phyloP scores from a whole-genome alignment of 2,888 invertebrate genomes.

The Temnothorax unifasciatus region DNA sequence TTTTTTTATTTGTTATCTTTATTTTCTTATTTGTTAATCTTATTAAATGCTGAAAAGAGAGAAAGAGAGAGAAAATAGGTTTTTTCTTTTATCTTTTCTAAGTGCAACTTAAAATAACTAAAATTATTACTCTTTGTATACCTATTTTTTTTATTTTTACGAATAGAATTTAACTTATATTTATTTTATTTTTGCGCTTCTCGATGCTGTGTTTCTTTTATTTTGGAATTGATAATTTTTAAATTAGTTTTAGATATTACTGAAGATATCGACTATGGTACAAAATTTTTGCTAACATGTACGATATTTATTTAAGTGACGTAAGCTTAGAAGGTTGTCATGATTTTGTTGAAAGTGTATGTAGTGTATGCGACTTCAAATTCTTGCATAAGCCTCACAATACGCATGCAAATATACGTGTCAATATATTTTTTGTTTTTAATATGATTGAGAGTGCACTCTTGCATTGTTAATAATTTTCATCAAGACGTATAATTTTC shows the following conservation, averaged over 20 bases:
- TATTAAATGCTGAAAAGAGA: background rate
- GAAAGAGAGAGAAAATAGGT: background rate
- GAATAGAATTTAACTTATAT: background rate
- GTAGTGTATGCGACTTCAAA: background rate
- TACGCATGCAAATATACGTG: background rate
- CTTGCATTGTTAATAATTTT: background rate
- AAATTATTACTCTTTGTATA: background rate
- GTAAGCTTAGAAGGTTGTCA: background rate
- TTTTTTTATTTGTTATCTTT: background rate
- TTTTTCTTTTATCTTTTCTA: background rate
- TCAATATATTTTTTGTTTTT: slow-evolving; percentile 3
- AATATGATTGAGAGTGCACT: background rate
- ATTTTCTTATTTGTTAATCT: background rate
- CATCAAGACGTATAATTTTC: slow-evolving; percentile 4
- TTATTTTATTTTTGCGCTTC: background rate
- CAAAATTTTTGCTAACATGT: background rate
- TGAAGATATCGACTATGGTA: background rate
- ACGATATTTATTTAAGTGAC: background rate
- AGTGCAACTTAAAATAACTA: background rate
- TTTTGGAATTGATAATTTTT: background rate
- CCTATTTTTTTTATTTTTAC: background rate
- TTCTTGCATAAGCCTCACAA: background rate
- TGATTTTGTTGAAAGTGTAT: background rate
- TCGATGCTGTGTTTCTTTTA: background rate
- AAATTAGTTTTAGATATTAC: background rate